Evolutionary conservation across 2,797 vertebrate species (phyloP).

Genomic region (Syncerus caffer): DNA sequence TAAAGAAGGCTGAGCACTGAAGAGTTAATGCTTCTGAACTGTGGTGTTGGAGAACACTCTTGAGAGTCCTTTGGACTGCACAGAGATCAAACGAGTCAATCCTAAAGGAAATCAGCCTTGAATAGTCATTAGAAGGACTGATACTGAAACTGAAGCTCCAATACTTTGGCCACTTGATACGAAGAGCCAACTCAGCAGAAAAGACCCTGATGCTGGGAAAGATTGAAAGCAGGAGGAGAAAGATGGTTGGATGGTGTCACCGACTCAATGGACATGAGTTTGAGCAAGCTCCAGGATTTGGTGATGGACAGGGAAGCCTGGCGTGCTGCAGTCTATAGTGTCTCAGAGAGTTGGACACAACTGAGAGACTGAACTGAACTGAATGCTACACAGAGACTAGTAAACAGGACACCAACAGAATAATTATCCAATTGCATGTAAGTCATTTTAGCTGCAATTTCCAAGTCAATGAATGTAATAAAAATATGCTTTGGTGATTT

Average conservation of each 20-base stretch:
- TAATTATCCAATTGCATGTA: neutral
- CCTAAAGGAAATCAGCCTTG: neutral
- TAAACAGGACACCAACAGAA: neutral
- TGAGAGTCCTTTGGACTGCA: neutral
- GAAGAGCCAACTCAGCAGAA: neutral
- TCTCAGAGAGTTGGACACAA: neutral
- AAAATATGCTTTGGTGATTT: neutral
- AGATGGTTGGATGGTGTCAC: neutral
- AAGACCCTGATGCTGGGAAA: neutral
- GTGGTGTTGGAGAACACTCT: neutral
- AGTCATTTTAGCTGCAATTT: constrained; percentile 9
- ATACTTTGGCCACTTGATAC: neutral
- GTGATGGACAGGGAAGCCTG: neutral
- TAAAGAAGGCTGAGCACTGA: neutral
- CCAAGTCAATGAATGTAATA: neutral
- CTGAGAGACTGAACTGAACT: neutral
- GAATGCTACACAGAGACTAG: neutral
- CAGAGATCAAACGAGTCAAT: neutral
- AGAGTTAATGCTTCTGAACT: neutral
- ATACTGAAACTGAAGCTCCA: neutral
- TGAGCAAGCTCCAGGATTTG: neutral
- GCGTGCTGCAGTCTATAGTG: neutral
- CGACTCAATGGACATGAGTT: neutral
- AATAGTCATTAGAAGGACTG: neutral
- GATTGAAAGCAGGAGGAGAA: neutral